phyloP scores from a whole-genome alignment of 1,140 invertebrate genomes.

The Conopomorpha cramerella region DNA sequence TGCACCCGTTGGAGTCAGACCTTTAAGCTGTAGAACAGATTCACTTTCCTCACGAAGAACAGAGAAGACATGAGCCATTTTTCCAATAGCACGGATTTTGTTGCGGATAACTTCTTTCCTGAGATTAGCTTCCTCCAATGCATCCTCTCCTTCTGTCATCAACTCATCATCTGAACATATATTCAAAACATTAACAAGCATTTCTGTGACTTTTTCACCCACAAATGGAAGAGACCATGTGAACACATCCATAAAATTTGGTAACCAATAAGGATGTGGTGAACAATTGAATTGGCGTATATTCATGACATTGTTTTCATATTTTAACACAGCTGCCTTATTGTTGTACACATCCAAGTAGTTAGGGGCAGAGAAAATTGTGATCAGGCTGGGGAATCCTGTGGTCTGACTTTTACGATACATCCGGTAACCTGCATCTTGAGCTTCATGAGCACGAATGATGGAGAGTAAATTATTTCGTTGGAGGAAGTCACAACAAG shows the following conservation, averaged over 20 bases:
- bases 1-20: constrained; percentile 97
- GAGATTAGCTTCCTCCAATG: constrained; percentile 95
- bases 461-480: constrained; percentile 99
- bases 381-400: constrained; percentile 99
- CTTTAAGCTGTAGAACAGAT: constrained; percentile 98
- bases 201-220: constrained; percentile 99
- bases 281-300: constrained; percentile 99
- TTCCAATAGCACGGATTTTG: constrained; percentile 99
- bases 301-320: constrained; percentile 99
- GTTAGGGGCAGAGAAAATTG: constrained; percentile 99
- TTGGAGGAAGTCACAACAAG: constrained; percentile 99
- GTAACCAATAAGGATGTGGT: constrained; percentile 99
- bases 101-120: constrained; percentile 99
- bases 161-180: constrained; percentile 99
- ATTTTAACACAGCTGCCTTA: constrained; percentile 99
- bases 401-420: constrained; percentile 99
- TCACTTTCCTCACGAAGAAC: constrained; percentile 97
- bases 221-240: constrained; percentile 99
- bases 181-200: constrained; percentile 99
- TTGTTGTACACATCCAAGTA: constrained; percentile 99
- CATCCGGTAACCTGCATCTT: constrained; percentile 99
- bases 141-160: constrained; percentile 96
- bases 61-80: constrained; percentile 99
- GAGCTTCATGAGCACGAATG: constrained; percentile 99
- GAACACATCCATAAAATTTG: constrained; percentile 99